Percentiles rank a stretch among this genome's conserved stretches.
Evolutionary conservation across 1,140 invertebrate genomes (phyloP).

Genomic region (Wasmannia auropunctata): DNA sequence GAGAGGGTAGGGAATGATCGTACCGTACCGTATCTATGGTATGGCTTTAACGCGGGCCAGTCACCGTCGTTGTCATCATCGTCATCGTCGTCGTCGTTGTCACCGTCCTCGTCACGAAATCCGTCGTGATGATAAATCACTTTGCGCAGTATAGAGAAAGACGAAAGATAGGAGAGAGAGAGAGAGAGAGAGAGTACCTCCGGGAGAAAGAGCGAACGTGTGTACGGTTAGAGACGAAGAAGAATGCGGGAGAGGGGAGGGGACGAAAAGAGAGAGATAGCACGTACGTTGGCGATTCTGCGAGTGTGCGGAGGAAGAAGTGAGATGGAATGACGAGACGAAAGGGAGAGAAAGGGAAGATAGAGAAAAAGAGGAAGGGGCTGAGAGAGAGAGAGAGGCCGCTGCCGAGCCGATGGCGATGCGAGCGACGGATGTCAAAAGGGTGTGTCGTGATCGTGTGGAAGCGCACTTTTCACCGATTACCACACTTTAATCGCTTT

Average conservation of each 20-base stretch:
- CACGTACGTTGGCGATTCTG: slow-evolving; percentile 14
- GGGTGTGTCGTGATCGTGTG: slow-evolving; percentile 76
- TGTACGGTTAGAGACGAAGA: slow-evolving; percentile 14
- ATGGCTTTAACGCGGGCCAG: slow-evolving; percentile 50
- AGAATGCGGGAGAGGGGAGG: slow-evolving; percentile 10
- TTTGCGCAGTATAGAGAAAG: slow-evolving; percentile 52
- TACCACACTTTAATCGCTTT: slow-evolving; percentile 52
- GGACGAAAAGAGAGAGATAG: slow-evolving; percentile 6
- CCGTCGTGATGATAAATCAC: slow-evolving; percentile 61
- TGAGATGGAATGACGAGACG: slow-evolving; percentile 38
- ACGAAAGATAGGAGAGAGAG: not conserved
- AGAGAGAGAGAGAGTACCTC: not conserved
- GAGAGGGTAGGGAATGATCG: slow-evolving; percentile 53
- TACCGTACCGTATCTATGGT: slow-evolving; percentile 30
- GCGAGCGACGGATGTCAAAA: slow-evolving; percentile 78
- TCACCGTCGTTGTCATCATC: slow-evolving; percentile 17
- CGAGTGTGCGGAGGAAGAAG: slow-evolving; percentile 2
- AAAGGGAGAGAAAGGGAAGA: slow-evolving; percentile 38
- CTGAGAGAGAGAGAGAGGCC: slow-evolving; percentile 49
- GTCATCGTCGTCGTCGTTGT: slow-evolving; percentile 11
- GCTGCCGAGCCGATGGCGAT: slow-evolving; percentile 66
- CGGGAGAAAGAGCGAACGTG: slow-evolving; percentile 15
- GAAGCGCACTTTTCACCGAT: slow-evolving; percentile 67
- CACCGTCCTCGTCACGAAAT: slow-evolving; percentile 50
- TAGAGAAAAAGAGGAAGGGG: slow-evolving; percentile 39